phyloP scores from a whole-genome alignment of 2,113 vertebrate genomes.

The Calypte anna region DNA sequence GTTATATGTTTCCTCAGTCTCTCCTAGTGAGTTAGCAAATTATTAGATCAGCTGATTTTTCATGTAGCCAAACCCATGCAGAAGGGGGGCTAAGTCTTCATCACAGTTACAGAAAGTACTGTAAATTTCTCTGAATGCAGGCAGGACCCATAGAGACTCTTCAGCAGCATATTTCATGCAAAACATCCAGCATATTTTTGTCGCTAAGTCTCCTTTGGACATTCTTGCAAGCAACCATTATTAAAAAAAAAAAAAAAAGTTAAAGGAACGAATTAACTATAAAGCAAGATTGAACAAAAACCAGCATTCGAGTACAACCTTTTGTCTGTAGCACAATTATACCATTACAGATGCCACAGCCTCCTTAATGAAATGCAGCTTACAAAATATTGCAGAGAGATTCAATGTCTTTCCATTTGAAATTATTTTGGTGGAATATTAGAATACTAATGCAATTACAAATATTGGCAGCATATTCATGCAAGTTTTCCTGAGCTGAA shows the following conservation, averaged over 20 bases:
- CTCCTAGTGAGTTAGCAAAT: neutral
- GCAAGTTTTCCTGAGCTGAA: neutral
- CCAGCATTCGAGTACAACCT: neutral
- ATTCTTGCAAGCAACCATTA: neutral
- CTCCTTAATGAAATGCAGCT: neutral
- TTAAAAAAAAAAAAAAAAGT: neutral
- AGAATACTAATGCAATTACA: conserved; percentile 24
- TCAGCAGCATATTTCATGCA: neutral
- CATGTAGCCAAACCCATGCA: neutral
- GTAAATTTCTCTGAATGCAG: neutral
- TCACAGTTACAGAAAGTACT: neutral
- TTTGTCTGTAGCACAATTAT: neutral
- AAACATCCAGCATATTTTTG: neutral
- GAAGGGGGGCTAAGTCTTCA: neutral
- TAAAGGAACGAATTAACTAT: neutral
- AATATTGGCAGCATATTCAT: conserved; percentile 9
- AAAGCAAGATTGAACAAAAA: neutral
- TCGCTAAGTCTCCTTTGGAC: neutral
- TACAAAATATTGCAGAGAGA: neutral
- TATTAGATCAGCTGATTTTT: neutral
- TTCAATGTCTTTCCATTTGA: neutral
- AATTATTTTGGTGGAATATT: conserved; percentile 11
- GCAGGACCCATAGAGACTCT: neutral
- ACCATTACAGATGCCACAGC: neutral
- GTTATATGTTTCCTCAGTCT: neutral